Evolutionary conservation across 1,140 invertebrate species (phyloP).

Genomic region (Pseudomyrmex cubaensis): DNA sequence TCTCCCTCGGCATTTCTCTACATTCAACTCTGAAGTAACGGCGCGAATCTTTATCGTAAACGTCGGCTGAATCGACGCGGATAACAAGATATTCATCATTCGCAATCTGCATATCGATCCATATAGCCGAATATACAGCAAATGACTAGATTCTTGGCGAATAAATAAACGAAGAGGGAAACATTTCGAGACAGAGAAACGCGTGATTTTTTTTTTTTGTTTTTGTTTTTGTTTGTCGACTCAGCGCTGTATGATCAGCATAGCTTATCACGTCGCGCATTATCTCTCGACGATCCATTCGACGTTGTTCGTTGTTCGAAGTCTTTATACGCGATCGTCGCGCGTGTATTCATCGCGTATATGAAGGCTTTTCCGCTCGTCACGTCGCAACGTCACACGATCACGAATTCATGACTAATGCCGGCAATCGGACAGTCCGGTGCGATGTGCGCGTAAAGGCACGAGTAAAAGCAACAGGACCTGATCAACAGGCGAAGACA

Average conservation of each 20-base stretch:
- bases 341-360: slow-evolving; percentile 7
- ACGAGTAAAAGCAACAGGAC: slow-evolving; percentile 48
- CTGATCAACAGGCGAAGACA: slow-evolving; percentile 76
- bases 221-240: not conserved
- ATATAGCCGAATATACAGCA: not conserved
- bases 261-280: slow-evolving; percentile 16
- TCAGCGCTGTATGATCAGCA: not conserved
- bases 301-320: slow-evolving; percentile 2
- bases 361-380: not conserved
- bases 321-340: not conserved
- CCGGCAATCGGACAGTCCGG: slow-evolving; percentile 19
- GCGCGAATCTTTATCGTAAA: slow-evolving; percentile 4
- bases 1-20: slow-evolving; percentile 57
- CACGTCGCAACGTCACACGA: slow-evolving; percentile 35
- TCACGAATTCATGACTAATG: slow-evolving; percentile 66
- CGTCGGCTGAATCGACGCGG: slow-evolving; percentile 30
- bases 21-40: slow-evolving; percentile 40
- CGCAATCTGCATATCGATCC: not conserved
- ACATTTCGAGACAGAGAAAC: not conserved
- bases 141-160: not conserved
- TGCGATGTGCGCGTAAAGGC: slow-evolving; percentile 40
- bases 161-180: not conserved
- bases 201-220: not conserved
- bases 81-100: not conserved
- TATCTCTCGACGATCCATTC: not conserved